Base-by-base conservation (phyloP, 2,113 vertebrate species). In the Galeopterus variegatus region DNA sequence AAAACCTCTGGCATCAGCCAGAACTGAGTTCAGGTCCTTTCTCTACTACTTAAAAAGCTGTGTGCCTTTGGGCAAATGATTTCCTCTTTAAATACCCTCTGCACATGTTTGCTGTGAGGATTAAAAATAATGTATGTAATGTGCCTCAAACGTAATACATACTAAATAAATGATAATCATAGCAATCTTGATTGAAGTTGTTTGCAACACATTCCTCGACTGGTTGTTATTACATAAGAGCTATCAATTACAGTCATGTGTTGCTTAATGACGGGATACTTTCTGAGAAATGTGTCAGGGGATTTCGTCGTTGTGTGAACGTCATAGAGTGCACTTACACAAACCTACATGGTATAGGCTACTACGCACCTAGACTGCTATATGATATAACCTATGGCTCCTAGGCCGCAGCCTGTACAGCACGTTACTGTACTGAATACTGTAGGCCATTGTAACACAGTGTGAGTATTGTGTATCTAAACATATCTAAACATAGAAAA, bases 1-100 rank as follows among this genome's bases (percentile, higher is more conserved):
- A 72, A 58, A 88, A 72, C 41, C 18, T 86, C 88, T 45, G 45
- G 69, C 54, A 31, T 85, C 72, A 72, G 54, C 48, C 64, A 84
- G 76, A 79, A 60, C 48, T 65, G 65, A 89, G 67, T 86, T 92
- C 88, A 82, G 73, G 60, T 65, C 73, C 72, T 80, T 5, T 62
- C 54, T 85, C 80, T 14, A 13, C 5, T 6, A 13, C 58, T 58
- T 82, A 82, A 50, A 89, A 92, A 70, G 56, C 28, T 36, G 6
- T 14, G 18, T 76, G 12, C 36, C 36, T 94, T 84, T 79, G n/a
- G 69, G 76, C 24, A 52, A 83, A 83, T 33, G 41, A 69, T 69
- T 54, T 65, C 69, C 45, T 85, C 36, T 88, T 76, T 62, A 85
- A 88, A 91, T 67, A 19, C 21, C 26, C 83, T 64, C 62, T 62